Percentiles rank a stretch among this genome's conserved stretches.
Evolutionary conservation across 92 coral and sea anemone species (phyloP).

Genomic region (Micromussa lordhowensis): DNA sequence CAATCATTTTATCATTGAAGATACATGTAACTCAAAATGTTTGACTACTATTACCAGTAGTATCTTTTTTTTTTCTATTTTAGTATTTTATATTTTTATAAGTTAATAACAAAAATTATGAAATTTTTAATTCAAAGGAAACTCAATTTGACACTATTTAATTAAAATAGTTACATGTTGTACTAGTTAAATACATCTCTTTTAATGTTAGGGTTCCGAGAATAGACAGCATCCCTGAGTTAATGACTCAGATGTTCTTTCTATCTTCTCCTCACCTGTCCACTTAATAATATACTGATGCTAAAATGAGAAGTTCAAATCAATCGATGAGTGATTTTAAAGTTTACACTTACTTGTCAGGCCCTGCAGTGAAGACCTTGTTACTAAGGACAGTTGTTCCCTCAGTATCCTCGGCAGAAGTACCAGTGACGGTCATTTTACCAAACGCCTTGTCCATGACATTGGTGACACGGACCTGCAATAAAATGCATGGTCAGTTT

Average conservation of each 20-base stretch:
- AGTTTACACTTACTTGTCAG: constrained; percentile 79
- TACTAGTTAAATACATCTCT: no score
- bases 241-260: no score
- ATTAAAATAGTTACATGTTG: no score
- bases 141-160: no score
- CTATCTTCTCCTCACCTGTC: not conserved
- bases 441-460: constrained; percentile 89
- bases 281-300: not conserved
- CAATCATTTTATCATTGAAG: not conserved
- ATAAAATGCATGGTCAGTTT: not conserved
- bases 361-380: constrained; percentile 84
- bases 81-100: no score
- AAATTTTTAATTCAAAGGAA: no score
- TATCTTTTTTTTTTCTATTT: no score
- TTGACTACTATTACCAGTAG: not conserved
- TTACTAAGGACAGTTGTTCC: constrained; percentile 83
- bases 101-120: no score
- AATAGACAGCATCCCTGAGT: no score
- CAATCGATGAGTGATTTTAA: not conserved
- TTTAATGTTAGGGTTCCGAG: no score
- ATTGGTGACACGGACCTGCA: constrained; percentile 94
- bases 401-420: constrained; percentile 75
- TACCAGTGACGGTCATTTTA: constrained; percentile 92
- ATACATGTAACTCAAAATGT: not conserved
- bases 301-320: not conserved